These are phyloP conservation scores for Holacanthella duospinosa DNA, from an alignment of 2,888 invertebrate species.

Conservation along the genomic window DNA sequence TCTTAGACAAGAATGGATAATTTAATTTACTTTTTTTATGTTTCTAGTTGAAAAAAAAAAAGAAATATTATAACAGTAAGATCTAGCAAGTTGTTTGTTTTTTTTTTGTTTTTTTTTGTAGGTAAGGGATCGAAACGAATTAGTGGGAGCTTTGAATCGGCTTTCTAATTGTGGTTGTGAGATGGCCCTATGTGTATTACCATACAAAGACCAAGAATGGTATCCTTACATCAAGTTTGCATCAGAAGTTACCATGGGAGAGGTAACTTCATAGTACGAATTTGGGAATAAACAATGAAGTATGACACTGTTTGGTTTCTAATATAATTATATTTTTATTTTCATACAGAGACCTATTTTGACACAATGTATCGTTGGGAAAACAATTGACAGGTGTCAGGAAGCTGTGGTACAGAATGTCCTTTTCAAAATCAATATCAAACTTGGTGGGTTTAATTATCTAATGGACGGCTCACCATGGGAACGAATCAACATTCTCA, in stretches of 20 bases:
- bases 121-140: slow-evolving; percentile 2
- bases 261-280: too few relatives aligned
- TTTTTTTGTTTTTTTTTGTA: background rate
- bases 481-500: slow-evolving; percentile 39
- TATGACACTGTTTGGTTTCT: too few relatives aligned
- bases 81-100: background rate
- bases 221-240: slow-evolving; percentile 2
- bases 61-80: too few relatives aligned
- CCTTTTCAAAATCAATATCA: slow-evolving; percentile 57
- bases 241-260: background rate
- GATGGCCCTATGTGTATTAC: too few relatives aligned
- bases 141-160: too few relatives aligned
- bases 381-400: slow-evolving; percentile 38
- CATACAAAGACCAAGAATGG: background rate
- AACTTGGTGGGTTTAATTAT: slow-evolving; percentile 74
- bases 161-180: too few relatives aligned
- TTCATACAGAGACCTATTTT: background rate
- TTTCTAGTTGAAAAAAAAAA: too few relatives aligned
- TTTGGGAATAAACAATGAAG: too few relatives aligned
- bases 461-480: slow-evolving; percentile 38
- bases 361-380: background rate
- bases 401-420: slow-evolving; percentile 58
- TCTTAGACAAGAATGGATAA: too few relatives aligned
- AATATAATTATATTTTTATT: background rate
- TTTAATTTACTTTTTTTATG: too few relatives aligned